These are phyloP conservation scores for Clivina fossor DNA, from an alignment of 2,888 invertebrate genomes.

Conservation along the genomic window DNA sequence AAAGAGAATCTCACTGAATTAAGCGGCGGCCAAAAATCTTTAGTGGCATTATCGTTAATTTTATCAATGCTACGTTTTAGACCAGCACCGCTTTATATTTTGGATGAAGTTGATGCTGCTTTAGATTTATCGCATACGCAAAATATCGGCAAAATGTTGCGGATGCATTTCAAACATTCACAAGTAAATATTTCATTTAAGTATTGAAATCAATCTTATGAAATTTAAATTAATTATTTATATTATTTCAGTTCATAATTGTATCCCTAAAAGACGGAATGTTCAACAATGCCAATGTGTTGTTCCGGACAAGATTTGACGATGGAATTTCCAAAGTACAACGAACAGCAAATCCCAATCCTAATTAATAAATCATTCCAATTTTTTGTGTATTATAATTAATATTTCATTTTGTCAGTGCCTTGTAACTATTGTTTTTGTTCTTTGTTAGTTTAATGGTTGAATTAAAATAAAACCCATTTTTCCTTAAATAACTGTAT, in stretches of 20 bases:
- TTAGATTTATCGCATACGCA: conserved; percentile 97
- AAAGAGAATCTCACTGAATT: conserved; percentile 95
- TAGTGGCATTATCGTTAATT: conserved; percentile 94
- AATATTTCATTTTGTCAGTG: no score
- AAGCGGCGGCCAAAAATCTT: conserved; percentile 94
- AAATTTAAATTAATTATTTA: not conserved
- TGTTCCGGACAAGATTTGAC: conserved; percentile 91
- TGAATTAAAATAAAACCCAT: no score
- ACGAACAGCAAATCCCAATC: conserved; percentile 62
- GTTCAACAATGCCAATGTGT: conserved; percentile 98
- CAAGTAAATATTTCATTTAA: conserved; percentile 58
- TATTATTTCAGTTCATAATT: conserved; percentile 84
- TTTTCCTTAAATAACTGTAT: no score
- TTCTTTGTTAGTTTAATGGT: no score
- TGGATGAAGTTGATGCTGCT: conserved; percentile 99
- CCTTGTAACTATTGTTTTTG: no score
- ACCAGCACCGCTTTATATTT: conserved; percentile 96
- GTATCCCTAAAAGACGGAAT: conserved; percentile 99
- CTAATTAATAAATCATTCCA: no score
- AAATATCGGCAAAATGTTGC: conserved; percentile 96
- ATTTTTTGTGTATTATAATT: no score
- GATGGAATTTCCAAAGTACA: conserved; percentile 92
- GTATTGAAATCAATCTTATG: not conserved
- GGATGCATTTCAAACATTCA: conserved; percentile 84
- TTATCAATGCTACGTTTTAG: conserved; percentile 95